phyloP scores from a whole-genome alignment of 1,140 invertebrate genomes.

The Atopsyche davidsoni region DNA sequence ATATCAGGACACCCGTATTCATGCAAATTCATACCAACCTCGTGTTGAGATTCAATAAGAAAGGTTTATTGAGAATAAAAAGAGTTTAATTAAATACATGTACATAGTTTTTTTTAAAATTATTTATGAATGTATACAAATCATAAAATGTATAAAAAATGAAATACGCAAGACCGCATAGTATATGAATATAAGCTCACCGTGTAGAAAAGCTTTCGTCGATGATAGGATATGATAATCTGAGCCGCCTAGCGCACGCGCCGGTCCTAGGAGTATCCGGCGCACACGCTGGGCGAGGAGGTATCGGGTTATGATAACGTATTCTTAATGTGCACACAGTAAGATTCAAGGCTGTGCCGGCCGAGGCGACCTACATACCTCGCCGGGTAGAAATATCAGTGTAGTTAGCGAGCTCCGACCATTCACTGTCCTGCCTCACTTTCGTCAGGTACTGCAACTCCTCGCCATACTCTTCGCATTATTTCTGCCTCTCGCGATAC shows the following conservation, averaged over 20 bases:
- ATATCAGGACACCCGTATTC: too few relatives aligned
- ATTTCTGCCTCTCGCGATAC: slow-evolving; percentile 23
- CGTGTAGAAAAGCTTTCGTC: too few relatives aligned
- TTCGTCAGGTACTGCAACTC: slow-evolving; percentile 16
- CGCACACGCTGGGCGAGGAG: slow-evolving; percentile 20
- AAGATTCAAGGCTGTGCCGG: slow-evolving; percentile 27
- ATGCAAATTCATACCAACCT: too few relatives aligned
- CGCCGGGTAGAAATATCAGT: slow-evolving; percentile 26
- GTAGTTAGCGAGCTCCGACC: slow-evolving; percentile 24
- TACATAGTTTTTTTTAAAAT: too few relatives aligned
- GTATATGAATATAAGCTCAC: too few relatives aligned
- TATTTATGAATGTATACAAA: too few relatives aligned
- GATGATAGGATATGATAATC: slow-evolving; percentile 23
- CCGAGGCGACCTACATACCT: slow-evolving; percentile 23
- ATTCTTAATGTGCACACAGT: slow-evolving; percentile 11
- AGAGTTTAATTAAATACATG: too few relatives aligned
- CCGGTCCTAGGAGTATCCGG: slow-evolving; percentile 27
- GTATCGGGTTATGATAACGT: slow-evolving; percentile 14
- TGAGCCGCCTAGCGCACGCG: slow-evolving; percentile 11
- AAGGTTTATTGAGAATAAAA: too few relatives aligned
- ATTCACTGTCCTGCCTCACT: slow-evolving; percentile 29
- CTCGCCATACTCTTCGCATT: slow-evolving; percentile 21
- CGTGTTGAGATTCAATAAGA: too few relatives aligned
- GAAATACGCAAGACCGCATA: too few relatives aligned
- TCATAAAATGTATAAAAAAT: too few relatives aligned